Base-by-base conservation (phyloP, 2,113 vertebrate genomes). In the Penelope pileata region DNA sequence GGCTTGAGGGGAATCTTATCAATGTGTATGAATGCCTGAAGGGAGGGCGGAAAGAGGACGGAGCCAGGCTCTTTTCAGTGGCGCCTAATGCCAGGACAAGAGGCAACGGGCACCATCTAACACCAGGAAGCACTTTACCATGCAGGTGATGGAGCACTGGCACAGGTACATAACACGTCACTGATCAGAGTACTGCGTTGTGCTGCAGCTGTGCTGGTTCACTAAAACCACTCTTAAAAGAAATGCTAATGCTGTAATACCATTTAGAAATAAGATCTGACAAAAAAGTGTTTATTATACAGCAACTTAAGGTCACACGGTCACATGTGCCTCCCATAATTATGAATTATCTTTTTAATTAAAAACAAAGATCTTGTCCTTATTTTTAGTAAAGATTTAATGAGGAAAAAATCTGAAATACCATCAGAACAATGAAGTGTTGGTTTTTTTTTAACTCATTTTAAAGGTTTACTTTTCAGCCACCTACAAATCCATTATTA, bases 291-390 rank as follows among this genome's bases (percentile, higher is more conserved):
- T 83, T 73, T 59, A 90, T 83, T 53, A 29, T 29, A 76, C 32
- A 74, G 58, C 73, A 76, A 56, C 18, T 56, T n/a, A 56, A n/a
- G 30, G 54, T 56, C 30, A 43, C 42, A 43, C n/a, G n/a, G n/a
- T n/a, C n/a, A n/a, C 29, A 47, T 19, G 7, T 85, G 12, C 19
- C 56, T 91, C 45, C 86, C 85, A 75, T 92, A 90, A 88, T 94
- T 92, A 93, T 36, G 24, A 89, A 90, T 83, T 87, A 81, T 23
- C 59, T 76, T 95, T 94, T 95, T 87, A 94, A 95, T 93, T 93
- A 83, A 86, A 76, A 80, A 32, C 10, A 67, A 91, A 83, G 47
- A 74, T 83, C 15, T 2, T 32, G 56, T 58, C 85, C 66, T 88
- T n/a, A 53, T 95, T 88, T 88, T 75, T 45, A 32, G 42, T 58